Conservation (phyloP, 2,888 invertebrate genomes). For the Agrotis segetum region DNA sequence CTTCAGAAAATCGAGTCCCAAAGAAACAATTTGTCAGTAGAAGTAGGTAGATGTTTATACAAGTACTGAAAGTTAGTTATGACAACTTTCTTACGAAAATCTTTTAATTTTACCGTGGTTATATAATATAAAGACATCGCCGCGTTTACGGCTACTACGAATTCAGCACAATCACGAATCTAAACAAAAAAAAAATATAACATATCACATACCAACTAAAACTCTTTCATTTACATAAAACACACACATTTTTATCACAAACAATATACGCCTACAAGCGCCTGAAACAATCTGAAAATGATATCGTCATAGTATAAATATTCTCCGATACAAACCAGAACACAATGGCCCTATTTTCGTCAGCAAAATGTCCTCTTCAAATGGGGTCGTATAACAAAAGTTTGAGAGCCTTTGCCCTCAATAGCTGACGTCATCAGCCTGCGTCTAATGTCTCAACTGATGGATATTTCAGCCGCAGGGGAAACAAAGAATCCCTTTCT, state of each 20-base stretch:
- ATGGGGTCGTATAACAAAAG: constrained; percentile 30
- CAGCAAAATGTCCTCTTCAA: constrained; percentile 25
- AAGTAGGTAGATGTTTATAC: not conserved
- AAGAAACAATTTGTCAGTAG: not conserved
- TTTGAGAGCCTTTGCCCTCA: constrained; percentile 47
- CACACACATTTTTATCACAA: not conserved
- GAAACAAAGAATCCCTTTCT: constrained; percentile 46
- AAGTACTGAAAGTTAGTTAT: not conserved
- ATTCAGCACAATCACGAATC: too few species aligned
- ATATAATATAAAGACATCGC: too few species aligned
- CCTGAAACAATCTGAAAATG: constrained; percentile 9
- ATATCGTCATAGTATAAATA: constrained; percentile 1
- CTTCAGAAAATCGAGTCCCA: not conserved
- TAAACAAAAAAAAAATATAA: too few species aligned
- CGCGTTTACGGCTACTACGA: too few species aligned
- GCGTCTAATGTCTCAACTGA: constrained; percentile 35
- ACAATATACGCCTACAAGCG: not conserved
- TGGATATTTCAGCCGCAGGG: constrained; percentile 44
- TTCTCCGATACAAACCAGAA: constrained; percentile 3
- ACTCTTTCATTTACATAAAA: not conserved
- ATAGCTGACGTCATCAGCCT: constrained; percentile 45
- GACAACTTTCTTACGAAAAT: not conserved
- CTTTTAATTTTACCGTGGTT: too few species aligned
- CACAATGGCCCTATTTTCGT: constrained; percentile 12
- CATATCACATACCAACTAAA: not conserved